Conservation (phyloP, 2,113 vertebrate genomes). For the Anhinga anhinga region DNA sequence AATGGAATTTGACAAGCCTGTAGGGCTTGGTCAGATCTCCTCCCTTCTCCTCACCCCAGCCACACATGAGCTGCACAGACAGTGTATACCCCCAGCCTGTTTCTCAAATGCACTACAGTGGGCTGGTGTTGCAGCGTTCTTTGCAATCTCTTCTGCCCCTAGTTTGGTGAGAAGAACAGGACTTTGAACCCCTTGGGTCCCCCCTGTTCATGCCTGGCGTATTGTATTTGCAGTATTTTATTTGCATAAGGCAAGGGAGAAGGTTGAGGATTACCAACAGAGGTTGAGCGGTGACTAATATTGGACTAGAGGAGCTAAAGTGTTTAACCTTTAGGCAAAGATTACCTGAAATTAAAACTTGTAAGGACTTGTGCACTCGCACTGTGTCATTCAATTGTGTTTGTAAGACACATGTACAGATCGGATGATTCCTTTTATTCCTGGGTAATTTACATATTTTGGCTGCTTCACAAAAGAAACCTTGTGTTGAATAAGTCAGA, state of each 20-base stretch:
- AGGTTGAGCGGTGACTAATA: neutral
- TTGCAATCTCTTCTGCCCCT: neutral
- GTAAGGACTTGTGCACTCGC: neutral
- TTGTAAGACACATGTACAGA: constrained; percentile 58
- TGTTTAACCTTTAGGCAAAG: constrained; percentile 44
- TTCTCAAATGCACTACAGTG: accelerated
- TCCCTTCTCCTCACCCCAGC: neutral
- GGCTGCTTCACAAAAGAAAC: constrained; percentile 58
- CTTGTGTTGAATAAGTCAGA: constrained; percentile 17
- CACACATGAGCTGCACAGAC: accelerated
- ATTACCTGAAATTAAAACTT: constrained; percentile 46
- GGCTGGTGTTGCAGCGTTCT: neutral
- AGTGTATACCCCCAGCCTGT: neutral
- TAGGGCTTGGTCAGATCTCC: neutral
- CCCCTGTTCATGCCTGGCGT: accelerated
- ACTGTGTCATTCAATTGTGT: neutral
- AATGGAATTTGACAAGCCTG: neutral
- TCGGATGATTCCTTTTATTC: constrained; percentile 33
- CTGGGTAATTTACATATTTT: constrained; percentile 50
- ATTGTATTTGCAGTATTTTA: neutral
- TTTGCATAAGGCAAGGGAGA: neutral
- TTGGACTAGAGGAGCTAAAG: neutral
- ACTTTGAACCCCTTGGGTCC: neutral
- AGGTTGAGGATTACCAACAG: neutral
- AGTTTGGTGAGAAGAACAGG: neutral